Conservation (phyloP, 2,113 vertebrate genomes). For the Rhinogobius similis region DNA sequence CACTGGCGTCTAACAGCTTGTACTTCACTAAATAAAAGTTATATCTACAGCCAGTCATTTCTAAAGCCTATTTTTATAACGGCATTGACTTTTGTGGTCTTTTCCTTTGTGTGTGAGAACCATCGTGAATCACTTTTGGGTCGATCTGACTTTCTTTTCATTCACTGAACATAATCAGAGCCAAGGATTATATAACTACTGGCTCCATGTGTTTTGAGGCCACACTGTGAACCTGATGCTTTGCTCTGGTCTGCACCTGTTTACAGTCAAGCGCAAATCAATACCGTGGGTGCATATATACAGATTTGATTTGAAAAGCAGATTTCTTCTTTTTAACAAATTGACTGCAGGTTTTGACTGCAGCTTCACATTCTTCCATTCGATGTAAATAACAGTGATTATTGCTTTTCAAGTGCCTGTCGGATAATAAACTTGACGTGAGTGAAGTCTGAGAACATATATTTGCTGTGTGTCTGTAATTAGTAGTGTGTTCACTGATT, state of each 20-base stretch:
- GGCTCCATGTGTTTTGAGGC: not conserved
- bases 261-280: not conserved
- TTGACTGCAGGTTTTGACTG: not conserved
- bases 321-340: not conserved
- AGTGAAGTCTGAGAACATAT: constrained; percentile 1
- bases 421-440: not conserved
- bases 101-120: not conserved
- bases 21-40: not conserved
- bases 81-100: constrained; percentile 1
- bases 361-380: not conserved
- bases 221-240: constrained; percentile 1
- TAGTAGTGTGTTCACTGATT: constrained; percentile 13
- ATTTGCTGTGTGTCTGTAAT: constrained; percentile 8
- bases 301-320: not conserved
- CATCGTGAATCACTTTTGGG: not conserved
- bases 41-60: not conserved
- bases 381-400: not conserved
- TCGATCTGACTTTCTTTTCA: constrained; percentile 2
- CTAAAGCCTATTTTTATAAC: not conserved
- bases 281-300: not conserved
- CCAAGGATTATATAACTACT: not conserved
- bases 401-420: not conserved
- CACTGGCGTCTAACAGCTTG: not conserved
- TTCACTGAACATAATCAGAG: constrained; percentile 23
- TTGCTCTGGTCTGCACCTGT: not conserved